A percentile compares a stretch with the other conserved stretches of the same genome.
These are phyloP conservation scores for Grallaria varia DNA, from an alignment of 2,113 vertebrate species.

Conservation along the genomic window DNA sequence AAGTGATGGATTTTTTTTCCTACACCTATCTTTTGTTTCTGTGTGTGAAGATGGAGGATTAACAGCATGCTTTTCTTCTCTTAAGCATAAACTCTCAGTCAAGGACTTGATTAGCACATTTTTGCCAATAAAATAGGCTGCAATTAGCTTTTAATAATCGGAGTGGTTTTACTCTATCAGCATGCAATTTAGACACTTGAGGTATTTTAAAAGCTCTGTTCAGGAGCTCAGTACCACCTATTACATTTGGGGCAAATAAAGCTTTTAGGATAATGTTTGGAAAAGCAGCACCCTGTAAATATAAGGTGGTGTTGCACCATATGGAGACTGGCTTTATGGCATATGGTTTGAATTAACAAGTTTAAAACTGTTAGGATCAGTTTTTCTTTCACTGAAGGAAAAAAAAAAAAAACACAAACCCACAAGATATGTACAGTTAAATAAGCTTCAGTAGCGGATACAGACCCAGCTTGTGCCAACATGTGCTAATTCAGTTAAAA, in stretches of 20 bases:
- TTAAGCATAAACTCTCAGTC: constrained; percentile 17
- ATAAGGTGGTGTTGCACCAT: constrained; percentile 80
- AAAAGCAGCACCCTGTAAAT: constrained; percentile 79
- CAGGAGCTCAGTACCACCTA: constrained; percentile 45
- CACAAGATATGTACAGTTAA: constrained; percentile 72
- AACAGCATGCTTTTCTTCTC: constrained; percentile 14
- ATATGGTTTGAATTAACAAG: constrained; percentile 87
- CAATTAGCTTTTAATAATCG: constrained; percentile 68
- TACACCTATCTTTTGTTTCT: not conserved
- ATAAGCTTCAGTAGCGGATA: constrained; percentile 63
- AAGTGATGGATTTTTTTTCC: not conserved
- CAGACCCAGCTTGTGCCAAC: constrained; percentile 56
- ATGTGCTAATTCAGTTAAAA: constrained; percentile 59
- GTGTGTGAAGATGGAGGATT: not conserved
- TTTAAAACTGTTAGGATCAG: constrained; percentile 87
- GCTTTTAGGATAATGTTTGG: constrained; percentile 77
- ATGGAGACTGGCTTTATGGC: constrained; percentile 79
- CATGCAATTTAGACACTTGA: constrained; percentile 27
- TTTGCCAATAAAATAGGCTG: constrained; percentile 65
- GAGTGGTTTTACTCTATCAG: constrained; percentile 61
- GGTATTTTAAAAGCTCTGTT: constrained; percentile 53
- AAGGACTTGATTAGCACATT: constrained; percentile 67
- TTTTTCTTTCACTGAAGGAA: constrained; percentile 79
- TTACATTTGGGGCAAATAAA: constrained; percentile 75
- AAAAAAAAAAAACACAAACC: not conserved